Evolutionary conservation across 1,140 invertebrate species (phyloP).

Genomic region (Apolygus lucorum): DNA sequence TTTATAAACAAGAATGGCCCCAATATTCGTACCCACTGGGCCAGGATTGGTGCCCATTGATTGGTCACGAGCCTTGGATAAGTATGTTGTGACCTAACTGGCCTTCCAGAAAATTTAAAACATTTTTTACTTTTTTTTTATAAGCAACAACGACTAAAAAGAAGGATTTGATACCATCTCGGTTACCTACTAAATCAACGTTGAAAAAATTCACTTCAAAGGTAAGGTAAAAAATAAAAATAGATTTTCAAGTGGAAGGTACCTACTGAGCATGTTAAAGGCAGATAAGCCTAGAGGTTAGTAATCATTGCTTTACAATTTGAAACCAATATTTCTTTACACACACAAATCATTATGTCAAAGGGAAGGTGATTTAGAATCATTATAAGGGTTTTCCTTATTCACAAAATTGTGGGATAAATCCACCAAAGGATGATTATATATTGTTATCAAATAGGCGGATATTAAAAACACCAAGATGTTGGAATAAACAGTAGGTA

Average conservation of each 20-base stretch:
- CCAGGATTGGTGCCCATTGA: neutral
- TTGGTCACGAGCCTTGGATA: neutral
- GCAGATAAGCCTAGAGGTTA: no score
- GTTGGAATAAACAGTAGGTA: no score
- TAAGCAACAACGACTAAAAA: neutral
- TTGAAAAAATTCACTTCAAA: neutral
- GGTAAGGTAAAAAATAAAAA: neutral
- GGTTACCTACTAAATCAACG: neutral
- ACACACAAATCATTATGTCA: no score
- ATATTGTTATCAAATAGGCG: neutral
- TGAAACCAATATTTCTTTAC: no score
- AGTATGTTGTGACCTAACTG: slow-evolving; percentile 3
- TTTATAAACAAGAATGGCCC: neutral
- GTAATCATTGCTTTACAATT: no score
- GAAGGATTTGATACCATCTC: neutral
- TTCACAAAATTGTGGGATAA: no score
- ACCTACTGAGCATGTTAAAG: neutral
- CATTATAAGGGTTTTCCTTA: no score
- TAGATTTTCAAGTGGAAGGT: neutral
- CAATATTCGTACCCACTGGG: slow-evolving; percentile 4
- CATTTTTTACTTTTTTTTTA: neutral
- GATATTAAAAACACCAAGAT: neutral
- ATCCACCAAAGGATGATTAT: no score
- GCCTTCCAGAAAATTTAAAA: neutral
- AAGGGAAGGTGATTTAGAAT: no score